These are phyloP conservation scores for Rhabdophis nuchalis DNA, from an alignment of 2,797 vertebrate genomes.

Conservation along the genomic window DNA sequence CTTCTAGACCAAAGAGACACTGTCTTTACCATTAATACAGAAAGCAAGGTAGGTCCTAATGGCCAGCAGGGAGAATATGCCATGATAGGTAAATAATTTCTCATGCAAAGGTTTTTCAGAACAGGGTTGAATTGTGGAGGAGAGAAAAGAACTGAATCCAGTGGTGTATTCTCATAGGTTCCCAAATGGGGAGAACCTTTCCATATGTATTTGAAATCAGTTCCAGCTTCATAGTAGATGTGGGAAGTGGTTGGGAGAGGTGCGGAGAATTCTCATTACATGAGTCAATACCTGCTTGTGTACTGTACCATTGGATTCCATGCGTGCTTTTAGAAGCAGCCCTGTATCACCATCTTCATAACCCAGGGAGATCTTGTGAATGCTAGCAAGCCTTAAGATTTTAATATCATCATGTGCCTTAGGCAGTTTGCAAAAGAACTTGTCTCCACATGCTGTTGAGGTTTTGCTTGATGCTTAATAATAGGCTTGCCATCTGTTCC, in stretches of 20 bases:
- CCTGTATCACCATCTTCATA: neutral
- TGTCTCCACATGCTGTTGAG: neutral
- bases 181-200: neutral
- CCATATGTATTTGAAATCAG: neutral
- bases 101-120: neutral
- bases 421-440: constrained; percentile 2
- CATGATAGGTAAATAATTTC: neutral
- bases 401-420: constrained; percentile 23
- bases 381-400: neutral
- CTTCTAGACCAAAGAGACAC: constrained; percentile 85
- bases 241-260: neutral
- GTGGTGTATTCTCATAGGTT: neutral
- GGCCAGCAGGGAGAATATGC: neutral
- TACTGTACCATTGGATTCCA: neutral
- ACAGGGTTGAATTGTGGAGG: neutral
- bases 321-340: neutral
- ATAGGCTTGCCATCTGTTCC: neutral
- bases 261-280: neutral
- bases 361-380: neutral
- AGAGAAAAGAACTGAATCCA: neutral
- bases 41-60: constrained; percentile 76
- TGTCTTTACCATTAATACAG: constrained; percentile 88
- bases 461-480: neutral
- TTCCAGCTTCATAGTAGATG: neutral
- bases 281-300: neutral